Conservation (phyloP, 2,888 invertebrate species). For the Tetragnatha montana region DNA sequence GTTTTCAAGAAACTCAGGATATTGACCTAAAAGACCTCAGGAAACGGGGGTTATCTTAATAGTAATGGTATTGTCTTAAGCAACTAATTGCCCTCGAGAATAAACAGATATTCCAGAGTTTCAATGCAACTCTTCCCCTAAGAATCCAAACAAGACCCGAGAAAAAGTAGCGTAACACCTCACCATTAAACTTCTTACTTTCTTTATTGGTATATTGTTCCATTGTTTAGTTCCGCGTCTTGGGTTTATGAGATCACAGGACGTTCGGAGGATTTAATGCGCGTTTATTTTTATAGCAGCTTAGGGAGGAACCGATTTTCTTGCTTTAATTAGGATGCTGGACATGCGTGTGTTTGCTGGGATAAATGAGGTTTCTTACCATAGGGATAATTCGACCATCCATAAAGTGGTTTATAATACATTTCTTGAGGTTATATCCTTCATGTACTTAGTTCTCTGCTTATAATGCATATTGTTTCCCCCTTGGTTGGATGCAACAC, state of each 20-base stretch:
- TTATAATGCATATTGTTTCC: no score
- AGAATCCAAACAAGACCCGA: not conserved
- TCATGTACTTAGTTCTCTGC: no score
- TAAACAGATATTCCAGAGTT: not conserved
- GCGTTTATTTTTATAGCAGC: conserved; percentile 30
- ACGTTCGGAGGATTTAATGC: conserved; percentile 26
- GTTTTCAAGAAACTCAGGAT: not conserved
- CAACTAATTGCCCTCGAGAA: not conserved
- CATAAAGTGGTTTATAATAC: conserved; percentile 8
- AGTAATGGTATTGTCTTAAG: conserved; percentile 1
- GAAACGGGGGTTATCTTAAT: not conserved
- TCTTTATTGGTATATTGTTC: conserved; percentile 17
- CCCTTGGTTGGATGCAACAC: no score
- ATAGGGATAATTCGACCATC: conserved; percentile 22
- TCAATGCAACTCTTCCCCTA: not conserved
- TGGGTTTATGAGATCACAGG: conserved; percentile 17
- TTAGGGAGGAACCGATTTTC: conserved; percentile 28
- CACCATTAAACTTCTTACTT: conserved; percentile 9
- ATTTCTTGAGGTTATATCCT: not conserved
- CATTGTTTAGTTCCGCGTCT: not conserved
- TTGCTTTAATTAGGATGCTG: conserved; percentile 16
- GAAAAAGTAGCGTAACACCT: not conserved
- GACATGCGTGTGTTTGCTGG: not conserved
- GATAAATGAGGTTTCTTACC: conserved; percentile 22
- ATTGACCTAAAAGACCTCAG: not conserved